A percentile compares a stretch with the other conserved stretches of the same genome.
Evolutionary conservation across 2,888 invertebrate genomes (phyloP).

Genomic region (Pyrochroa serraticornis): DNA sequence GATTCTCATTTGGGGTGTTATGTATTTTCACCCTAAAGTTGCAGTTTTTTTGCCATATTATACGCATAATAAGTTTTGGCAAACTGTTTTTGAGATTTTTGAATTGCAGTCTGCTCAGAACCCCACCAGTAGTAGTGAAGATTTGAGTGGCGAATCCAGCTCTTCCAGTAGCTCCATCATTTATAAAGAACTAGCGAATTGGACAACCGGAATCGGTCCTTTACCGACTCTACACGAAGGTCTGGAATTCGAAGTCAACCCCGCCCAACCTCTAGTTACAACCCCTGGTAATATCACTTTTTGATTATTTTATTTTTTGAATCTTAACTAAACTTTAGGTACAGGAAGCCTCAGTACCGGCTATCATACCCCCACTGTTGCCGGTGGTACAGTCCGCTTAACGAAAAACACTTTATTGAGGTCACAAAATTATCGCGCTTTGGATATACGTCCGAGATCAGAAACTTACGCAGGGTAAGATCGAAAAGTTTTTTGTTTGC

Average conservation of each 20-base stretch:
- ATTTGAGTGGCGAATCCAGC: constrained; percentile 52
- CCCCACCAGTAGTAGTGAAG: constrained; percentile 46
- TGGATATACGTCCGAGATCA: constrained; percentile 68
- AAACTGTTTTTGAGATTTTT: constrained; percentile 2
- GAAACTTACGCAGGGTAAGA: constrained; percentile 72
- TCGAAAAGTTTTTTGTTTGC: constrained; percentile 36
- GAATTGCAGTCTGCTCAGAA: constrained; percentile 51
- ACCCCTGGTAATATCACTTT: constrained; percentile 46
- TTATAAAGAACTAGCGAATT: constrained; percentile 51
- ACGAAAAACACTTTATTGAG: constrained; percentile 81
- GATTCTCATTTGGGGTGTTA: too few species aligned
- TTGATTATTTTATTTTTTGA: constrained; percentile 5
- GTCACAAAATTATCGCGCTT: constrained; percentile 73
- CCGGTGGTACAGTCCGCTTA: constrained; percentile 63
- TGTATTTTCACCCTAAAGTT: too few species aligned
- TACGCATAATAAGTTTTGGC: too few species aligned
- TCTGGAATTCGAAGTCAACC: constrained; percentile 66
- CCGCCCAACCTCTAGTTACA: constrained; percentile 45
- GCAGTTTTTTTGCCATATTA: too few species aligned
- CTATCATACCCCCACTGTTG: constrained; percentile 57
- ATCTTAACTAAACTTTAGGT: constrained; percentile 34
- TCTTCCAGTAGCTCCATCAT: constrained; percentile 54
- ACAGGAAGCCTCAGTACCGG: constrained; percentile 58
- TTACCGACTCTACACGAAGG: constrained; percentile 89
- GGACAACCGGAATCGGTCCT: constrained; percentile 54